A percentile compares a stretch with the other conserved stretches of the same genome.
Conservation (phyloP, 1,140 invertebrate genomes). For the Scylla paramamosain region DNA sequence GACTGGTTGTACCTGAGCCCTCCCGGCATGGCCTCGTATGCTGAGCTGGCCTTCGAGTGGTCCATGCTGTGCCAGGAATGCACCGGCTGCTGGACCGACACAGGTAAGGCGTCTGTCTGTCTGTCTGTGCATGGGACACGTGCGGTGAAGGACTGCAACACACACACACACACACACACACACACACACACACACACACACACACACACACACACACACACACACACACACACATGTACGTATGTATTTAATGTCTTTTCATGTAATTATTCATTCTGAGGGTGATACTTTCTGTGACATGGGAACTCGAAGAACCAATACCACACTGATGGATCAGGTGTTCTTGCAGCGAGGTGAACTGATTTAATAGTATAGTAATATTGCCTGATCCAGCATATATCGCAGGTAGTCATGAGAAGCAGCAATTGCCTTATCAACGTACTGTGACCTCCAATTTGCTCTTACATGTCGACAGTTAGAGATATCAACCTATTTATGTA, state of each 20-base stretch:
- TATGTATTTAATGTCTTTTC: background rate
- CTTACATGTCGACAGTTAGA: too few relatives aligned
- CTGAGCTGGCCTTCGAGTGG: slow-evolving; percentile 83
- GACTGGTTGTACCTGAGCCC: background rate
- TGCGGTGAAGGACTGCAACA: background rate
- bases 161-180: slow-evolving; percentile 29
- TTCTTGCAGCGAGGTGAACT: too few relatives aligned
- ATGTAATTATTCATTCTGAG: background rate
- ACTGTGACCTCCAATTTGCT: too few relatives aligned
- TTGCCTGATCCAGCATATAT: too few relatives aligned
- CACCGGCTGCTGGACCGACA: slow-evolving; percentile 81
- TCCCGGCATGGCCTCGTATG: slow-evolving; percentile 80
- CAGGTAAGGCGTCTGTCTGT: slow-evolving; percentile 26
- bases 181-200: slow-evolving; percentile 33
- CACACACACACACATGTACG: background rate
- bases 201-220: slow-evolving; percentile 29
- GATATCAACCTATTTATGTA: too few relatives aligned
- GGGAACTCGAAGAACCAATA: too few relatives aligned
- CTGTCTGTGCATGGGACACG: too few relatives aligned
- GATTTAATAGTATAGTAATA: too few relatives aligned
- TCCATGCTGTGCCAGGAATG: slow-evolving; percentile 83
- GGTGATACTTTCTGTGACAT: too few relatives aligned
- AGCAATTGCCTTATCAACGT: too few relatives aligned
- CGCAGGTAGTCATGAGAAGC: too few relatives aligned
- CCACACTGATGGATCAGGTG: too few relatives aligned